Percentiles rank a stretch among this genome's conserved stretches.
These are phyloP conservation scores for Menura novaehollandiae DNA, from an alignment of 2,113 vertebrate species.

Conservation along the genomic window DNA sequence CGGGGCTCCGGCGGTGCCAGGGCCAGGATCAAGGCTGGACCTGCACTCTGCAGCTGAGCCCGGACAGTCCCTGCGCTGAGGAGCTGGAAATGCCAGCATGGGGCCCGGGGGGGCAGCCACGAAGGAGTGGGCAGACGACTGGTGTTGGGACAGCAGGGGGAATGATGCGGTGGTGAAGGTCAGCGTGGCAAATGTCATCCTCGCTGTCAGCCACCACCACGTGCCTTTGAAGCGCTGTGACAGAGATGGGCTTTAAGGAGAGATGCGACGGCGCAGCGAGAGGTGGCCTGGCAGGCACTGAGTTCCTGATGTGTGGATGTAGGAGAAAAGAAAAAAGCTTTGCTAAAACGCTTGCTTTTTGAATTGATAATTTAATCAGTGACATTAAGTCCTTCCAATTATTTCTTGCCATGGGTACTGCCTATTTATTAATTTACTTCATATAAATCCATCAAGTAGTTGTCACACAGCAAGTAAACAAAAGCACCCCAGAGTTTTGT, in stretches of 20 bases:
- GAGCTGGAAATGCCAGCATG: neutral
- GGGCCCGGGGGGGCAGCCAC: neutral
- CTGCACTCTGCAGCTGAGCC: neutral
- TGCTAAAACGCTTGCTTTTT: neutral
- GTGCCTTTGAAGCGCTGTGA: neutral
- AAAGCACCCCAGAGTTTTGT: slow-evolving; percentile 11
- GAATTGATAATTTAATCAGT: neutral
- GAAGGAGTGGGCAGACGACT: neutral
- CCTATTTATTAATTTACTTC: slow-evolving; percentile 12
- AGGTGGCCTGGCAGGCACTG: neutral
- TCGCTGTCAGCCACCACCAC: neutral
- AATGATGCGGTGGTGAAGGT: neutral
- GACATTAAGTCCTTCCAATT: neutral
- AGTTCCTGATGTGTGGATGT: neutral
- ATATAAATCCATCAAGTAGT: neutral
- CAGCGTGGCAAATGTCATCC: neutral
- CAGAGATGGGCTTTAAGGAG: neutral
- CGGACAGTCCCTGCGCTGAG: neutral
- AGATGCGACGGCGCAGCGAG: accelerated
- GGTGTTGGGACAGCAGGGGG: neutral
- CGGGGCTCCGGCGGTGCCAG: neutral
- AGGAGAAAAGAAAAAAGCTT: neutral
- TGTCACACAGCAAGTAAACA: slow-evolving; percentile 5
- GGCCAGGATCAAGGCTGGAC: neutral
- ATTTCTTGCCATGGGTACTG: neutral